Conservation (phyloP, 2,888 invertebrate genomes). For the Seira ritae region DNA sequence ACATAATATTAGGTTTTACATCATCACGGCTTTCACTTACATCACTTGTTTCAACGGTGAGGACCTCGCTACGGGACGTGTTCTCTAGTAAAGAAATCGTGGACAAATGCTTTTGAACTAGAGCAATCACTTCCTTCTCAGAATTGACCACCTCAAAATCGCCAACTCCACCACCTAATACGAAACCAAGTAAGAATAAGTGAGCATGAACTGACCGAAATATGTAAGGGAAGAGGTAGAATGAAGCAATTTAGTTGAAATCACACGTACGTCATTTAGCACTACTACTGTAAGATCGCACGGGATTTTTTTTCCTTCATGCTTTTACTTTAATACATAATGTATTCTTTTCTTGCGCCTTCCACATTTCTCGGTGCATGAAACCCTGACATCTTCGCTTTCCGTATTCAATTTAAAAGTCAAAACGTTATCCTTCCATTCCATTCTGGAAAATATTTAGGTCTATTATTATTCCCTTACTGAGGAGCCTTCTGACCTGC, state of each 20-base stretch:
- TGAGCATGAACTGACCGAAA: background rate
- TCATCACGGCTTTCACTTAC: constrained; percentile 20
- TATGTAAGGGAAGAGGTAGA: background rate
- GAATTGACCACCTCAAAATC: constrained; percentile 62
- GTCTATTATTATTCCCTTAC: constrained; percentile 24
- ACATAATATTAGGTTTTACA: too few relatives aligned
- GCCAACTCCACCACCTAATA: constrained; percentile 61
- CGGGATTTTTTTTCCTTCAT: background rate
- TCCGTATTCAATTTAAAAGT: constrained; percentile 31
- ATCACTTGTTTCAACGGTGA: constrained; percentile 58
- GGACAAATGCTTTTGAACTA: constrained; percentile 64
- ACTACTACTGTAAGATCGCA: background rate
- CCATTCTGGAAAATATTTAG: constrained; percentile 23
- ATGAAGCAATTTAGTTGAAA: constrained; percentile 27
- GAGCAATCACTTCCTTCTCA: constrained; percentile 59
- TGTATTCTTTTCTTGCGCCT: background rate
- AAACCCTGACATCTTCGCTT: background rate
- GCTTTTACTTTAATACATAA: background rate
- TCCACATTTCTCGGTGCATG: background rate
- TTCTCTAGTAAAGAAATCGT: constrained; percentile 63
- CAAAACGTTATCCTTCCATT: constrained; percentile 4
- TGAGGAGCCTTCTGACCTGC: constrained; percentile 5
- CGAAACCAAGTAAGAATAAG: constrained; percentile 2
- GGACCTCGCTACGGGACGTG: constrained; percentile 61
- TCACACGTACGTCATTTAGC: constrained; percentile 24